Percentiles rank a stretch among this genome's conserved stretches.
Evolutionary conservation across 92 coral and sea anemone genomes (phyloP).

Genomic region (Zoanthus solanderi): DNA sequence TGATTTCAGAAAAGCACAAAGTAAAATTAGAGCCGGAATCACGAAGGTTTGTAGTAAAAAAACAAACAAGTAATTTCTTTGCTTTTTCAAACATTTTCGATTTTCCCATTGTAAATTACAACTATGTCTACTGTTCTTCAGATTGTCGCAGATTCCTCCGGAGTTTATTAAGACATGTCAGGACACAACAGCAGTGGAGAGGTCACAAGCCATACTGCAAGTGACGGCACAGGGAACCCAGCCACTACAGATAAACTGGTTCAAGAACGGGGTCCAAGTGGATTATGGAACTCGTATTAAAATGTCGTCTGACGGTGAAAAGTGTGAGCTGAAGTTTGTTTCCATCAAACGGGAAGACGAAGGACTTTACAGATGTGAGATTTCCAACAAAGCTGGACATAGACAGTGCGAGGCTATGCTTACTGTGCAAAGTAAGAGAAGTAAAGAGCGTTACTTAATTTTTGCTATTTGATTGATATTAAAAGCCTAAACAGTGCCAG

Average conservation of each 20-base stretch:
- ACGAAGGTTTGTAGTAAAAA: constrained; percentile 48
- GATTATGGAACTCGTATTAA: constrained; percentile 85
- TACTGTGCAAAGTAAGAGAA: constrained; percentile 75
- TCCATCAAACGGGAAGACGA: constrained; percentile 90
- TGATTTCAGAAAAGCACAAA: constrained; percentile 73
- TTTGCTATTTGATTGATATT: neutral
- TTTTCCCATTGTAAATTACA: constrained; percentile 21
- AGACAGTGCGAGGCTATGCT: constrained; percentile 82
- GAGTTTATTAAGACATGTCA: constrained; percentile 84
- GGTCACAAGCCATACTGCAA: constrained; percentile 84
- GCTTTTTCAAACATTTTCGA: neutral
- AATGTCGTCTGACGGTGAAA: constrained; percentile 92
- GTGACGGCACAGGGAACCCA: constrained; percentile 89
- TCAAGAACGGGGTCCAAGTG: constrained; percentile 85
- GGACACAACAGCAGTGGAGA: constrained; percentile 78
- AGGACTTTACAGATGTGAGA: constrained; percentile 95
- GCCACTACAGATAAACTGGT: constrained; percentile 94
- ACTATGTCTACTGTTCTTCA: neutral
- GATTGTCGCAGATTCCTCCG: constrained; percentile 89
- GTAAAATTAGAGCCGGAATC: constrained; percentile 62
- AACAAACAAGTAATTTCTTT: neutral
- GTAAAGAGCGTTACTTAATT: neutral
- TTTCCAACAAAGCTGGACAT: constrained; percentile 90
- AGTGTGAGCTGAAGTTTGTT: constrained; percentile 74
- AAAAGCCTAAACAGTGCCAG: no score